Conservation (phyloP, 2,888 invertebrate genomes). For the Lydus trimaculatus region DNA sequence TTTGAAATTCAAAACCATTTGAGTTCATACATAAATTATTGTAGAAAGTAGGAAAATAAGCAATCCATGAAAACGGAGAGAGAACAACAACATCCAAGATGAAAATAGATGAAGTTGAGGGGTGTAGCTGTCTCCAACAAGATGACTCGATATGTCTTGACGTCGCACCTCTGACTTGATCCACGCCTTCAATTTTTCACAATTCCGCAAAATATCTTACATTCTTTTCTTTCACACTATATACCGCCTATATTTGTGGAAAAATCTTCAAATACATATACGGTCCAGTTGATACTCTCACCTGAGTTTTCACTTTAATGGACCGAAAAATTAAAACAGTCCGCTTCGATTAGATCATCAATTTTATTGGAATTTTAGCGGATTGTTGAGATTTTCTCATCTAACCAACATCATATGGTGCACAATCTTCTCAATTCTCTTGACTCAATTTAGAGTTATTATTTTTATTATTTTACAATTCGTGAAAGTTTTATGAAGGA, state of each 20-base stretch:
- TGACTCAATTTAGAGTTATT: background rate
- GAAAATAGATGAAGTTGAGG: conserved; percentile 48
- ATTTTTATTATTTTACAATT: background rate
- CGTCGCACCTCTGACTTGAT: conserved; percentile 44
- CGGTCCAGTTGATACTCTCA: conserved; percentile 10
- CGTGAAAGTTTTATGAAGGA: background rate
- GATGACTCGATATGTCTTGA: conserved; percentile 48
- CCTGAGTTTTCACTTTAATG: conserved; percentile 28
- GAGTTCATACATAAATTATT: conserved; percentile 34
- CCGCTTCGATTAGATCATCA: conserved; percentile 24
- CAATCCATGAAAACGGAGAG: conserved; percentile 34
- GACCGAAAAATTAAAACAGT: conserved; percentile 25
- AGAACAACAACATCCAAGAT: conserved; percentile 35
- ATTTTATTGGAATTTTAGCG: conserved; percentile 13
- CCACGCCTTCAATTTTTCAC: conserved; percentile 39
- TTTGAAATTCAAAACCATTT: conserved; percentile 34
- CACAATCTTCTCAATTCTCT: too few relatives aligned
- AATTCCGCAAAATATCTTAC: conserved; percentile 15
- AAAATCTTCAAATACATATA: conserved; percentile 2
- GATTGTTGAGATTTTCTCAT: background rate
- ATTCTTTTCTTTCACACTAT: background rate
- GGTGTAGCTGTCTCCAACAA: conserved; percentile 46
- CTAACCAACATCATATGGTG: too few relatives aligned
- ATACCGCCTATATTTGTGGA: background rate
- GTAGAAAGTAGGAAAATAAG: conserved; percentile 32